Evolutionary conservation across 2,113 vertebrate genomes (phyloP), one percentile per base, ranked within the genome.

Genomic region (Mobula hypostoma): DNA sequence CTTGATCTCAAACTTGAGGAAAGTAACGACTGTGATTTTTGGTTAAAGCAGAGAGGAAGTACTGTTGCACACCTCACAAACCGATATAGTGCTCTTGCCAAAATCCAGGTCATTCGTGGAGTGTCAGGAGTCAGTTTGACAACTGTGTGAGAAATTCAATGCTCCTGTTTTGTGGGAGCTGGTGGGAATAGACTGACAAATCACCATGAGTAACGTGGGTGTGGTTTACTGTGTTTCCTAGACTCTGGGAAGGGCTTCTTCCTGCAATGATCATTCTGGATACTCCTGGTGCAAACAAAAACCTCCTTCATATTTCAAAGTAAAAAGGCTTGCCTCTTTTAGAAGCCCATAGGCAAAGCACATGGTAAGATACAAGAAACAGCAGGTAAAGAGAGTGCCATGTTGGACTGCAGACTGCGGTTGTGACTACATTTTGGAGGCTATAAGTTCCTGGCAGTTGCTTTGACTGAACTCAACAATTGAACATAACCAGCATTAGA

Each of bases 161-260:
- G 21, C 19, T 48, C 91, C 4, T 74, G 68, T 74, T 93, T 74
- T 70, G 68, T 93, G 91, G 91, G 74, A 93, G 24, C 40, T 56
- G 36, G 21, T 76, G 68, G 70, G 24, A 93, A 74, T 74, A 48
- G 19, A 93, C 12, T 72, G 40, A 74, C 70, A 93, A 93, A 74
- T 93, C 68, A 56, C 91, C 74, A 66, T 92, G 91, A 93, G 68
- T 74, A 93, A 72, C 61, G 29, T 56, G 91, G 91, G 91, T 72
- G 91, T 93, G 91, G 91, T 56, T 93, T 93, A 56, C 91, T 93
- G 68, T 56, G 12, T 48, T 93, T 93, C 70, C 91, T 74, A 24
- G 21, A 27, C 40, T 56, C 11, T 2, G 5, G 88, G n/a, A 92
- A 32, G 56, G 61, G 9, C 12, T 87, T 58, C 77, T 79, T 79